A percentile compares a stretch with the other conserved stretches of the same genome.
Conservation (phyloP, 2,797 vertebrate genomes). For the Halcyon leucocephala region DNA sequence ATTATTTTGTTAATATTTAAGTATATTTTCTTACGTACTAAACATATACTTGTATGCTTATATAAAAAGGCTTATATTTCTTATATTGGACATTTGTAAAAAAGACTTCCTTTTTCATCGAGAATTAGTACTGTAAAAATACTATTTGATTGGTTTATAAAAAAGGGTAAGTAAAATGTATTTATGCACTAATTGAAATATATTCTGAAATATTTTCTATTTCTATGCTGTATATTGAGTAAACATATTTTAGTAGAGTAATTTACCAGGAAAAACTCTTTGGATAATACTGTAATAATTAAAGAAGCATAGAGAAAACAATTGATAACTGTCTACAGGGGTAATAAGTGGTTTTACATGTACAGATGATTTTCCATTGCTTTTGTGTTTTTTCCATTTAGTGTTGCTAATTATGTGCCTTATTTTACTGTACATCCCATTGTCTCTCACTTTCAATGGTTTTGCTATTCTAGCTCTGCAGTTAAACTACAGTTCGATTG, state of each 20-base stretch:
- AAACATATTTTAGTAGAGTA: neutral
- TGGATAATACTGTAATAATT: neutral
- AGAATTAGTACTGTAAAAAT: neutral
- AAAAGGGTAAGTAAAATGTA: neutral
- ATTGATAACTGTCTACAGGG: neutral
- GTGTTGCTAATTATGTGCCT: neutral
- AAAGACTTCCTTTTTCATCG: neutral
- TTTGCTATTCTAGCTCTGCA: slow-evolving; percentile 13
- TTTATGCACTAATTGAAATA: neutral
- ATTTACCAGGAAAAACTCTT: neutral
- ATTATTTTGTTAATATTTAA: neutral
- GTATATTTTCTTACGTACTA: neutral
- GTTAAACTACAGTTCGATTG: neutral
- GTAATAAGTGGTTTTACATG: neutral
- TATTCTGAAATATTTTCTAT: neutral
- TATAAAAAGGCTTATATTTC: neutral
- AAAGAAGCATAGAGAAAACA: neutral
- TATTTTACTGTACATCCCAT: slow-evolving; percentile 45
- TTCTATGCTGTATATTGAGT: neutral
- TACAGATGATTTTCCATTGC: slow-evolving; percentile 1
- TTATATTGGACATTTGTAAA: neutral
- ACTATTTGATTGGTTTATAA: neutral
- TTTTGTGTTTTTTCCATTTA: neutral
- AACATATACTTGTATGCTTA: neutral
- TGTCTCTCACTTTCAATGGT: slow-evolving; percentile 54